These are phyloP conservation scores for Vidua chalybeata DNA, from an alignment of 2,113 vertebrate species.

Conservation along the genomic window DNA sequence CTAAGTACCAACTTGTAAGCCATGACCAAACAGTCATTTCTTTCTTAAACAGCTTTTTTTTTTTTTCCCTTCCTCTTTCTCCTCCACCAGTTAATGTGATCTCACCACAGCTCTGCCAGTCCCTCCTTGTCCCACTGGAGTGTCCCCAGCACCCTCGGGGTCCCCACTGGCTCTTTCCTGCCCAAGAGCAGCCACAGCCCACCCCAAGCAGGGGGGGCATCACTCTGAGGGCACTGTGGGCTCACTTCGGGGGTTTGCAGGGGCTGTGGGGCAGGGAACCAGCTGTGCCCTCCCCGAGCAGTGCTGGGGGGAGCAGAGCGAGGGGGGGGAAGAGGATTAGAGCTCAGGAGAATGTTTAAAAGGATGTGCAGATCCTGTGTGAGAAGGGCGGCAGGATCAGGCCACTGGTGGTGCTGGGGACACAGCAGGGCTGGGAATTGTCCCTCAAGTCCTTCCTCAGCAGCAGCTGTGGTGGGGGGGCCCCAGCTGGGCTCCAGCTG, in stretches of 20 bases:
- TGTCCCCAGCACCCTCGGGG: fast-evolving
- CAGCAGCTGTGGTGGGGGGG: background rate
- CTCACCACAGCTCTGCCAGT: background rate
- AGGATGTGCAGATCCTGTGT: background rate
- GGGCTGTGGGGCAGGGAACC: background rate
- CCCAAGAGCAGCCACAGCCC: background rate
- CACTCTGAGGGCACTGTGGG: background rate
- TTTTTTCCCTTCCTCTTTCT: fast-evolving
- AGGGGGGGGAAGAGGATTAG: background rate
- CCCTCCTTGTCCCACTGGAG: background rate
- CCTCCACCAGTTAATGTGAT: background rate
- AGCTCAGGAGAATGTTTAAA: background rate
- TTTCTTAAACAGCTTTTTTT: background rate
- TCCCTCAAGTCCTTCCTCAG: background rate
- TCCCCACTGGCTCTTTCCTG: background rate
- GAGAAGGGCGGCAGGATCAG: background rate
- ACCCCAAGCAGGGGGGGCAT: background rate
- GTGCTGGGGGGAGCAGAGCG: fast-evolving
- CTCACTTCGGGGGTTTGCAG: background rate
- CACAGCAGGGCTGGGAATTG: background rate
- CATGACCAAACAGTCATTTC: constrained; percentile 22
- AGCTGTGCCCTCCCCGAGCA: fast-evolving
- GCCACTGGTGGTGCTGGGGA: background rate
- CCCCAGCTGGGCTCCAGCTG: background rate
- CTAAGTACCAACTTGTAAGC: constrained; percentile 59